Percentiles rank a stretch among this genome's conserved stretches.
Evolutionary conservation across 2,113 vertebrate genomes (phyloP).

Genomic region (Psammodynastes pulverulentus): DNA sequence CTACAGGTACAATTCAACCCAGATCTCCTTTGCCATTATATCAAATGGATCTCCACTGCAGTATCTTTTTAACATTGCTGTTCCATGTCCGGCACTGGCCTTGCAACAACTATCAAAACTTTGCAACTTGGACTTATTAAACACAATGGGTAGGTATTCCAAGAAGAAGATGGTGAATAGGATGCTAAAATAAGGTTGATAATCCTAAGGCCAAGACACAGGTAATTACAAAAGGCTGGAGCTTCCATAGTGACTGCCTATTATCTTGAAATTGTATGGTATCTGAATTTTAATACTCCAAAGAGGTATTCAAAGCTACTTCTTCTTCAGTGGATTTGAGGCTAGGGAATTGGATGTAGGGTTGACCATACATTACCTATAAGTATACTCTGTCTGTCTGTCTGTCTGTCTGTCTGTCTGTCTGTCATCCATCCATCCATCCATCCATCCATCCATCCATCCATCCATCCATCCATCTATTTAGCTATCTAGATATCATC

Average conservation of each 20-base stretch:
- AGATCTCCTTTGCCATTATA: background rate
- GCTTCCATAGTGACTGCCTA: background rate
- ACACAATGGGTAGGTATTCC: background rate
- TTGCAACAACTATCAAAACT: background rate
- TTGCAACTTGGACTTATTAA: background rate
- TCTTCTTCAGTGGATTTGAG: conserved; percentile 35
- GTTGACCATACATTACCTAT: conserved; percentile 52
- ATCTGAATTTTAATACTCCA: conserved; percentile 50
- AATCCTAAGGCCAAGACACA: background rate
- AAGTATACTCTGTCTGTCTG: conserved; percentile 19
- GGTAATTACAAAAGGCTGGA: background rate
- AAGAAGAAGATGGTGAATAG: background rate
- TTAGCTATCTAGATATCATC: background rate
- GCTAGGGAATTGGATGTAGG: background rate
- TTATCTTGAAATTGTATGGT: background rate
- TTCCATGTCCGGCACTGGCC: background rate
- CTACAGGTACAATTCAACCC: background rate
- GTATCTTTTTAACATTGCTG: background rate
- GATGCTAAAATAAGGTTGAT: background rate
- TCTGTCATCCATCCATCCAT: too few species aligned
- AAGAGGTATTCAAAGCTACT: conserved; percentile 35
- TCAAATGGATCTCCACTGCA: background rate
- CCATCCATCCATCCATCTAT: background rate
- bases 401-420: too few species aligned
- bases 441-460: background rate